Evolutionary conservation across 1,140 invertebrate genomes (phyloP).

Genomic region (Drosophila micromelanica): DNA sequence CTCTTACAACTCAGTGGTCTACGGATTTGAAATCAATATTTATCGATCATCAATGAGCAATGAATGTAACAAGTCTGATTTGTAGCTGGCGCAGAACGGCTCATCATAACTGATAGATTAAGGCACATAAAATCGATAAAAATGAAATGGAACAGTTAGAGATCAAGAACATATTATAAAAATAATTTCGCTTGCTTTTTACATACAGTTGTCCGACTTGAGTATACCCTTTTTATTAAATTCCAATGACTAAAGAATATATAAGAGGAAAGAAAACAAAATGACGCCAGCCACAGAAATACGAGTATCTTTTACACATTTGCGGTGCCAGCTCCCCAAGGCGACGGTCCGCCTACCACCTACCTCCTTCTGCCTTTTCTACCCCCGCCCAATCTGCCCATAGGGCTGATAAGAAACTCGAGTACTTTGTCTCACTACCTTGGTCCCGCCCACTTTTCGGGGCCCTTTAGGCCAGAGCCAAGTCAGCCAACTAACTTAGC

Average conservation of each 20-base stretch:
- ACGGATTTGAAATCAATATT: no score
- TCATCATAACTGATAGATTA: no score
- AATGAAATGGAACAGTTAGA: no score
- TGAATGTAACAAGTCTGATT: no score
- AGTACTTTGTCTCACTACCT: conserved; percentile 26
- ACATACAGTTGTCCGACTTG: not conserved
- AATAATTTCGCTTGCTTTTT: no score
- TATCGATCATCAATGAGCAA: no score
- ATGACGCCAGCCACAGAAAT: conserved; percentile 20
- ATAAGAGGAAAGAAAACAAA: not conserved
- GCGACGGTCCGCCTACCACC: not conserved
- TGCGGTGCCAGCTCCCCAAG: conserved; percentile 27
- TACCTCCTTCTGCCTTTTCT: not conserved
- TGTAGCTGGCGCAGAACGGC: no score
- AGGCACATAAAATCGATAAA: no score
- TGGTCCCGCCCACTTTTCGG: conserved; percentile 10
- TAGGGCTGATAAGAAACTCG: conserved; percentile 40
- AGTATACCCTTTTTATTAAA: not conserved
- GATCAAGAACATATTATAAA: no score
- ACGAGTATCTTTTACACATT: conserved; percentile 48
- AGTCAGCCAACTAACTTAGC: conserved; percentile 38
- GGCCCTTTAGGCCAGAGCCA: conserved; percentile 28
- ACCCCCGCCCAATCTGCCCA: no score
- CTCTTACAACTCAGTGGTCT: no score
- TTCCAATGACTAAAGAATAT: not conserved